Base-by-base conservation (phyloP, 1,140 invertebrate genomes). In the Bradysia coprophila region DNA sequence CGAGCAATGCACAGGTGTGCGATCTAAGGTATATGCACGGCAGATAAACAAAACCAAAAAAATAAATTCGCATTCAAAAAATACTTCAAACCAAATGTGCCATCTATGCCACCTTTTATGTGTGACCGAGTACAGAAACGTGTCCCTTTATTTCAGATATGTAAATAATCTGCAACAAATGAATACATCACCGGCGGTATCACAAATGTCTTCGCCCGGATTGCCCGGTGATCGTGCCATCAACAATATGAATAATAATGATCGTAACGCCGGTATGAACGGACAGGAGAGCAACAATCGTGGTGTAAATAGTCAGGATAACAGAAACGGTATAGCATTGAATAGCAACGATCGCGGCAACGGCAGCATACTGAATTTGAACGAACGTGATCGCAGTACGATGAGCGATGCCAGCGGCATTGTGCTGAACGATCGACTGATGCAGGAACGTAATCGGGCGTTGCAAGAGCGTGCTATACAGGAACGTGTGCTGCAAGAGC, bases 1-100 rank as follows among this genome's bases (percentile, higher is more conserved):
- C 44, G 15, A 41, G 31, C 20, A 41, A 15, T 18, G 19, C 33
- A 3, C 44, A 45, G 38, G 44, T 45, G 8, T 41, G 44, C 32
- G 44, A 45, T 38, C 38, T 45, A 37, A 41, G 40, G 40, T 45
- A 34, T 20, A 19, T 21, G n/a, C 9, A 5, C 31, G 18, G 18
- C 2, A 18, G 28, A 15, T 11, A 21, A 22, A n/a, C 23, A n/a
- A n/a, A 15, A 5, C 33, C 33, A 13, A 13, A 11, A 11, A 5
- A 23, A 18, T 19, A 19, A 4, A 8, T 4, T 23, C 6, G 13
- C 8, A 20, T 32, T 33, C 13, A 3, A 21, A 21, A 42, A 34
- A 36, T 34, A 36, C 11, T 22, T 2, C 22, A 11, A 22, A 21
- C 15, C 20, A 5, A 15, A 15, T 21, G 24, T 15, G 8, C 9